Conservation (phyloP, 1,140 invertebrate species). For the Drosophila mojavensis region DNA sequence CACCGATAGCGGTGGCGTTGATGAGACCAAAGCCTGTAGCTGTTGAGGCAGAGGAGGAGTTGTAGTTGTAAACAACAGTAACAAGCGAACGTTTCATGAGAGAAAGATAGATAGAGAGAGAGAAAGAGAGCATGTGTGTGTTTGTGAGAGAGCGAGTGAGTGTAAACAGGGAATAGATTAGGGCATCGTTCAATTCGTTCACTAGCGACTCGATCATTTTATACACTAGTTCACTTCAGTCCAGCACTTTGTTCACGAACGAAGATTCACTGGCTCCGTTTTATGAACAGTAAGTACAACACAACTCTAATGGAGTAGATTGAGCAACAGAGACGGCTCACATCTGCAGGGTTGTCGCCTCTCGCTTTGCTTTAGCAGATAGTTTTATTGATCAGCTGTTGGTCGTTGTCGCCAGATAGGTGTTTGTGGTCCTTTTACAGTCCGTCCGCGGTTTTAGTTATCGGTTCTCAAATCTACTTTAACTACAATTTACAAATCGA, state of each 20-base stretch:
- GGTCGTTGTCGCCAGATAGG: conserved; percentile 30
- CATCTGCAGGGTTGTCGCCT: neutral
- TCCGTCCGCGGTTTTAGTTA: conserved; percentile 29
- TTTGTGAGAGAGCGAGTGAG: neutral
- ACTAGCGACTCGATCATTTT: too few relatives aligned
- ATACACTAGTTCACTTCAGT: too few relatives aligned
- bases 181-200: too few relatives aligned
- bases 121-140: conserved; percentile 4
- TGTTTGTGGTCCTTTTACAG: neutral
- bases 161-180: too few relatives aligned
- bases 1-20: conserved; percentile 79
- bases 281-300: too few relatives aligned
- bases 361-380: conserved; percentile 16
- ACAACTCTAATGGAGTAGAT: too few relatives aligned
- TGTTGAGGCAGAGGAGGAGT: conserved; percentile 56
- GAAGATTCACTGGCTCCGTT: too few relatives aligned
- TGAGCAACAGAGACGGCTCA: too few relatives aligned
- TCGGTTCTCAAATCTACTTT: conserved; percentile 45
- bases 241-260: too few relatives aligned
- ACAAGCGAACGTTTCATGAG: conserved; percentile 32
- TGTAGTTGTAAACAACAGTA: conserved; percentile 50
- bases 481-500: conserved; percentile 50
- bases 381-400: conserved; percentile 79
- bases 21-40: conserved; percentile 83
- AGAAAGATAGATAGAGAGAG: neutral